Percentiles rank a stretch among this genome's conserved stretches.
phyloP scores from a whole-genome alignment of 2,888 invertebrate species.

The Taphrorychus bicolor region DNA sequence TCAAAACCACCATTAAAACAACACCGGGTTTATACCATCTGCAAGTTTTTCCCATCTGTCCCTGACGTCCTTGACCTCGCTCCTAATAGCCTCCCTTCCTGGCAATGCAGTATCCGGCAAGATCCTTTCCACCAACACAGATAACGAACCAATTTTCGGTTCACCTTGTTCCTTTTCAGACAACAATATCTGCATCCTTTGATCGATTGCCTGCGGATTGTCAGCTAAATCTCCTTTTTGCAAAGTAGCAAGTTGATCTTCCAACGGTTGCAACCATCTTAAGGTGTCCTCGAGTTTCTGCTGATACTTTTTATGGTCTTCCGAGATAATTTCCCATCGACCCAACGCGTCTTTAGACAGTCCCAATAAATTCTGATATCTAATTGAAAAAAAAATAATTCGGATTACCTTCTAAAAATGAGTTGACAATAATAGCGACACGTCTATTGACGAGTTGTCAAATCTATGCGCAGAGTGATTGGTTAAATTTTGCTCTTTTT shows the following conservation, averaged over 20 bases:
- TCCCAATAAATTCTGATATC: constrained; percentile 81
- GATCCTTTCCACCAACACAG: constrained; percentile 85
- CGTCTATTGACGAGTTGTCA: too few species aligned
- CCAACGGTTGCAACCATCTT: constrained; percentile 79
- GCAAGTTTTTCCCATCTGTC: constrained; percentile 89
- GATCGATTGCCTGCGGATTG: constrained; percentile 70
- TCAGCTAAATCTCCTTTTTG: constrained; percentile 68
- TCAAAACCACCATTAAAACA: not conserved
- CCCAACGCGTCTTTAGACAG: constrained; percentile 86
- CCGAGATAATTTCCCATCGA: constrained; percentile 82
- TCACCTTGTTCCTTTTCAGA: constrained; percentile 87
- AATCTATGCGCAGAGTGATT: too few species aligned
- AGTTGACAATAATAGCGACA: too few species aligned
- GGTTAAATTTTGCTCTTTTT: too few species aligned
- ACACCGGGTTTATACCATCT: constrained; percentile 64
- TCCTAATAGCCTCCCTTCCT: constrained; percentile 88
- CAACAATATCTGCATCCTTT: constrained; percentile 73
- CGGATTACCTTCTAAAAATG: too few species aligned
- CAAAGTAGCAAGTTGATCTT: constrained; percentile 71
- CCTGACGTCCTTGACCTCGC: constrained; percentile 79
- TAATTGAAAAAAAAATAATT: constrained; percentile 13
- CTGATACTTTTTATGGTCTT: constrained; percentile 81
- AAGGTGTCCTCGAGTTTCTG: constrained; percentile 78
- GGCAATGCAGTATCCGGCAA: constrained; percentile 91
- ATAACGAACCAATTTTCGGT: constrained; percentile 76